These are phyloP conservation scores for Didymodactylos carnosus DNA, from an alignment of 2,888 invertebrate genomes.

Conservation along the genomic window DNA sequence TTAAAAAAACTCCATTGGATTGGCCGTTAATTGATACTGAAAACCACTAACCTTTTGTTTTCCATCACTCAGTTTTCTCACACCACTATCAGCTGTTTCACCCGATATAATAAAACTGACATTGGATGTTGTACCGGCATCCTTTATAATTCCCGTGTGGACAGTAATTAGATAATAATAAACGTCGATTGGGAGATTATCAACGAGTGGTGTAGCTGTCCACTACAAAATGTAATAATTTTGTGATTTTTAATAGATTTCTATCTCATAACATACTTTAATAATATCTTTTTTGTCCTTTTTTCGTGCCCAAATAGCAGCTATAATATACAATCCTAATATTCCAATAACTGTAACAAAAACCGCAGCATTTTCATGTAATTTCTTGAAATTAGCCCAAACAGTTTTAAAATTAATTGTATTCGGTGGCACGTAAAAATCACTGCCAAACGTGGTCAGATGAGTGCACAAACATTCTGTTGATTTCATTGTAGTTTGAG, in stretches of 20 bases:
- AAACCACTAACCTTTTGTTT: slow-evolving; percentile 24
- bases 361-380: slow-evolving; percentile 31
- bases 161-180: slow-evolving; percentile 36
- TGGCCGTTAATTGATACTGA: too few relatives aligned
- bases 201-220: slow-evolving; percentile 35
- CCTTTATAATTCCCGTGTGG: slow-evolving; percentile 30
- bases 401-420: slow-evolving; percentile 34
- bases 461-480: slow-evolving; percentile 30
- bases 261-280: slow-evolving; percentile 21
- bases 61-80: slow-evolving; percentile 27
- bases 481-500: neutral
- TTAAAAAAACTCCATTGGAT: neutral
- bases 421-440: slow-evolving; percentile 31
- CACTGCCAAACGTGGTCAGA: slow-evolving; percentile 32
- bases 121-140: slow-evolving; percentile 26
- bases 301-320: slow-evolving; percentile 26
- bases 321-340: slow-evolving; percentile 25
- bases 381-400: slow-evolving; percentile 29
- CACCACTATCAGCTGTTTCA: slow-evolving; percentile 29
- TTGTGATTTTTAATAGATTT: slow-evolving; percentile 17
- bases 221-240: slow-evolving; percentile 17
- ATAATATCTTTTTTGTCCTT: slow-evolving; percentile 30
- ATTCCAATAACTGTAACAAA: slow-evolving; percentile 28
- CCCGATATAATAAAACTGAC: slow-evolving; percentile 30
- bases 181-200: slow-evolving; percentile 34